Conservation (phyloP, 1,140 invertebrate genomes). For the Neodiprion virginianus region DNA sequence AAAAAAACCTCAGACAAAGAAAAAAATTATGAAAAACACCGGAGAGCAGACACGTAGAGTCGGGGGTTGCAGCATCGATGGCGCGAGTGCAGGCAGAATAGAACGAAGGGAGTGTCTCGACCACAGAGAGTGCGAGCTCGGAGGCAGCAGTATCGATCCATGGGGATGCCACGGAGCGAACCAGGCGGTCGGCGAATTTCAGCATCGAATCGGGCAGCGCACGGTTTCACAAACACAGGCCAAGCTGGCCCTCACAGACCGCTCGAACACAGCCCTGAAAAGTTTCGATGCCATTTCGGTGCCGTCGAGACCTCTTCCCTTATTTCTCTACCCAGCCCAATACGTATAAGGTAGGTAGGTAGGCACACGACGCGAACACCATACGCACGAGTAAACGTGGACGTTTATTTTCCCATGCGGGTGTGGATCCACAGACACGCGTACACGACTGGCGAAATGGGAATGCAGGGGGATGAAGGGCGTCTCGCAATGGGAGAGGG, state of each 20-base stretch:
- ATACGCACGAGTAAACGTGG: not conserved
- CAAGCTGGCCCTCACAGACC: no score
- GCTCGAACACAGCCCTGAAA: not conserved
- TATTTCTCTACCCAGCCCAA: not conserved
- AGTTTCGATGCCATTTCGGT: not conserved
- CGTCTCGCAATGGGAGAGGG: not conserved
- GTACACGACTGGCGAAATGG: not conserved
- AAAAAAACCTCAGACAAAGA: not conserved
- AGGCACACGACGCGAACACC: not conserved
- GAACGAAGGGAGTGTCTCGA: not conserved
- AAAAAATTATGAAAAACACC: slow-evolving; percentile 20
- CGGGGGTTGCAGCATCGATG: no score
- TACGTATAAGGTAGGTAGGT: not conserved
- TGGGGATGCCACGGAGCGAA: not conserved
- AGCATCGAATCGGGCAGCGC: not conserved
- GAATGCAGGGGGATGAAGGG: not conserved
- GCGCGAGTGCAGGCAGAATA: not conserved
- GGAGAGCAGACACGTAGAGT: slow-evolving; percentile 7
- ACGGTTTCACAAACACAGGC: not conserved
- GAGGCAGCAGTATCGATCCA: not conserved
- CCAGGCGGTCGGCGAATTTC: not conserved
- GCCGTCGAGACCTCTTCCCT: not conserved
- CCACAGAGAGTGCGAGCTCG: not conserved
- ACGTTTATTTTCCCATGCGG: not conserved
- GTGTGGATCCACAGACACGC: not conserved